phyloP scores from a whole-genome alignment of 2,113 vertebrate species.

The Anseranas semipalmata region DNA sequence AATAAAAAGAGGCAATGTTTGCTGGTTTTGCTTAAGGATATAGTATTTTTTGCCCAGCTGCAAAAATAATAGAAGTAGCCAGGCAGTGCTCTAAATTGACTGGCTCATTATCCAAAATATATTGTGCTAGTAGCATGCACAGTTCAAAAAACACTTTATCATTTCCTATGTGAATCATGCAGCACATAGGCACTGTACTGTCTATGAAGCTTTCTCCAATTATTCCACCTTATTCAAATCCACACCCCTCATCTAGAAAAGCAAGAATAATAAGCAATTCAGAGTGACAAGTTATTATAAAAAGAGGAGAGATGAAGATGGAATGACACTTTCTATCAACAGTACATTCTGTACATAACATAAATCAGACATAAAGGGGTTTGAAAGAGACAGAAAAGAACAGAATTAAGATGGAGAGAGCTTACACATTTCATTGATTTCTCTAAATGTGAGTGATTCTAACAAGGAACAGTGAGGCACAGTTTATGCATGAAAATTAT shows the following conservation, averaged over 20 bases:
- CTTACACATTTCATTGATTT: neutral
- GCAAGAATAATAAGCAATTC: conserved; percentile 11
- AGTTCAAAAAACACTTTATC: conserved; percentile 23
- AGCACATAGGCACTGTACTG: neutral
- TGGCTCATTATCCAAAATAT: conserved; percentile 45
- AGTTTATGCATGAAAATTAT: neutral
- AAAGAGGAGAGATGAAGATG: neutral
- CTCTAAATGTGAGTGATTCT: neutral
- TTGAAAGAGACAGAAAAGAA: neutral
- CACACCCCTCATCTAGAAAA: neutral
- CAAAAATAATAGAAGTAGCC: conserved; percentile 18
- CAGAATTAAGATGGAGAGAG: neutral
- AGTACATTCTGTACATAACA: neutral
- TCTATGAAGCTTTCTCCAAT: neutral
- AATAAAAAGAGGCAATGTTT: neutral
- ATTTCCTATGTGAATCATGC: neutral
- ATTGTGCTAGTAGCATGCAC: neutral
- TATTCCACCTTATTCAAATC: conserved; percentile 40
- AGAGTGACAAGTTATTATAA: neutral
- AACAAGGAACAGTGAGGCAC: neutral
- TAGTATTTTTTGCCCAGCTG: neutral
- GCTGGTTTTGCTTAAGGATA: conserved; percentile 23
- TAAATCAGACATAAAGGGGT: neutral
- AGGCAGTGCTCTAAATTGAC: neutral
- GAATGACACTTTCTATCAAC: neutral